Evolutionary conservation across 2,888 invertebrate species (phyloP).

Genomic region (Ennomos quercinarius): DNA sequence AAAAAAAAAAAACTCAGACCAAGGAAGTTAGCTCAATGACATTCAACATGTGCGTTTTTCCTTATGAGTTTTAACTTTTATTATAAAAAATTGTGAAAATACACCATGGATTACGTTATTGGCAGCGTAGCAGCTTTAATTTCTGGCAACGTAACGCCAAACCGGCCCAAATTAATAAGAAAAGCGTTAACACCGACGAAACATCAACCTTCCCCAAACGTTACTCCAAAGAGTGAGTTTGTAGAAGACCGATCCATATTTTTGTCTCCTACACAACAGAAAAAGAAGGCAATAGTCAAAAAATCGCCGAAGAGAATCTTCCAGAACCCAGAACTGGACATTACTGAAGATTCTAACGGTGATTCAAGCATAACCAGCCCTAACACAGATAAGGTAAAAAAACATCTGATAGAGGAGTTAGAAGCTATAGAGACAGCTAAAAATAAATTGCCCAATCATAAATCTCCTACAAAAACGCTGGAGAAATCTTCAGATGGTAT

Average conservation of each 20-base stretch:
- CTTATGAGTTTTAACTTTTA: slow-evolving; percentile 21
- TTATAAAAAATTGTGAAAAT: slow-evolving; percentile 26
- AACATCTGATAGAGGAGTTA: slow-evolving; percentile 68
- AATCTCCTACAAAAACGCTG: slow-evolving; percentile 13
- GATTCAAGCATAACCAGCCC: slow-evolving; percentile 52
- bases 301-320: slow-evolving; percentile 81
- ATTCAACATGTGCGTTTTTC: slow-evolving; percentile 58
- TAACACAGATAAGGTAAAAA: slow-evolving; percentile 75
- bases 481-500: slow-evolving; percentile 13
- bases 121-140: slow-evolving; percentile 86
- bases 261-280: slow-evolving; percentile 73
- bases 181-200: slow-evolving; percentile 76
- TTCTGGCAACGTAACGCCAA: slow-evolving; percentile 84
- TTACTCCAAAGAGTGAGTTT: slow-evolving; percentile 76
- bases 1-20: no score
- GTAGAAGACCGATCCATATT: slow-evolving; percentile 75
- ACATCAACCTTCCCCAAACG: slow-evolving; percentile 75
- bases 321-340: slow-evolving; percentile 68
- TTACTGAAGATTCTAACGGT: slow-evolving; percentile 57
- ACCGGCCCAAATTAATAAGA: slow-evolving; percentile 75
- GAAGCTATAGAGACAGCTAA: slow-evolving; percentile 47
- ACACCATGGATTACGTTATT: slow-evolving; percentile 80
- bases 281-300: slow-evolving; percentile 77
- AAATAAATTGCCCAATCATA: slow-evolving; percentile 37
- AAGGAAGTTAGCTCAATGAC: no score